A percentile compares a stretch with the other conserved stretches of the same genome.
Evolutionary conservation across 1,140 invertebrate species (phyloP).

Genomic region (Hirudo medicinalis): DNA sequence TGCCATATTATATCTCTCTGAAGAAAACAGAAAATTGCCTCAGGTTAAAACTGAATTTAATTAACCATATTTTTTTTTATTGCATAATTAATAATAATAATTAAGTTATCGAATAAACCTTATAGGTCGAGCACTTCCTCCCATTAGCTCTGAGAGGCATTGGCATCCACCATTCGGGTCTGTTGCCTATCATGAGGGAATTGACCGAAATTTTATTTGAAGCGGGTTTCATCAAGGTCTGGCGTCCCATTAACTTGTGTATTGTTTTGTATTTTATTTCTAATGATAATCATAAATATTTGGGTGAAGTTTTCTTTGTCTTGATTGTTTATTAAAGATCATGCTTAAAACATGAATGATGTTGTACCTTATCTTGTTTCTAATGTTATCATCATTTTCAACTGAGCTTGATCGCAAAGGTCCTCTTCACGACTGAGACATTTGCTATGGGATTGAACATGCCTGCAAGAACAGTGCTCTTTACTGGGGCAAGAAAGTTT

Average conservation of each 20-base stretch:
- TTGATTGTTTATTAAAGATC: not conserved
- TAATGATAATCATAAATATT: no score
- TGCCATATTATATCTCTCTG: constrained; percentile 52
- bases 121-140: constrained; percentile 67
- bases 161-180: constrained; percentile 85
- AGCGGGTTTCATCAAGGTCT: constrained; percentile 76
- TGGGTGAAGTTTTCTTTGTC: no score
- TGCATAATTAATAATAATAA: no score
- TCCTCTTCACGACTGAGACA: constrained; percentile 95
- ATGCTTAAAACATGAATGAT: not conserved
- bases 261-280: no score
- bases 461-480: constrained; percentile 95
- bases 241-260: no score
- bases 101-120: no score
- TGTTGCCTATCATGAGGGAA: constrained; percentile 93
- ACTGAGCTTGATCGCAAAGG: constrained; percentile 40
- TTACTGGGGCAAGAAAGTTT: constrained; percentile 86
- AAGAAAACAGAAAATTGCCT: no score
- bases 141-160: constrained; percentile 84
- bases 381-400: constrained; percentile 1
- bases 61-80: no score
- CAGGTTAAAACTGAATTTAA: no score
- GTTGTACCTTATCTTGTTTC: not conserved
- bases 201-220: constrained; percentile 96
- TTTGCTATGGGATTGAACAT: constrained; percentile 99